These are phyloP conservation scores for Nesoenas mayeri DNA, from an alignment of 2,113 vertebrate genomes.

Conservation along the genomic window DNA sequence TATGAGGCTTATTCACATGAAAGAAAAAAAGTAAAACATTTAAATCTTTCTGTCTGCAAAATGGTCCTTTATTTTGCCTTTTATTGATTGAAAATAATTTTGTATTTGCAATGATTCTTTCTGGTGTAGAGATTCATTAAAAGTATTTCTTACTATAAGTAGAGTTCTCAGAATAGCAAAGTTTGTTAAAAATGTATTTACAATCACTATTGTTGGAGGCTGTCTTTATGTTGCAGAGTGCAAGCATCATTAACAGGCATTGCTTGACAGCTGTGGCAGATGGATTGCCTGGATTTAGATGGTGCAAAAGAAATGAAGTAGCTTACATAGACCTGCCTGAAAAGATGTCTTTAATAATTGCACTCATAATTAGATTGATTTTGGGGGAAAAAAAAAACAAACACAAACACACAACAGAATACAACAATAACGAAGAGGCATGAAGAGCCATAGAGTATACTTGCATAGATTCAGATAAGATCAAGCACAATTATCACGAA, in stretches of 20 bases:
- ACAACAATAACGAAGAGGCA: neutral
- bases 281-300: slow-evolving; percentile 71
- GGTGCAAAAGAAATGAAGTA: slow-evolving; percentile 68
- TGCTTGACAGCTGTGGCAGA: slow-evolving; percentile 68
- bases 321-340: slow-evolving; percentile 70
- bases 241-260: slow-evolving; percentile 53
- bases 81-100: slow-evolving; percentile 68
- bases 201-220: slow-evolving; percentile 36
- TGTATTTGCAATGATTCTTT: slow-evolving; percentile 73
- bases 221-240: slow-evolving; percentile 38
- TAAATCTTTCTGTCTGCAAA: slow-evolving; percentile 53
- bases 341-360: slow-evolving; percentile 74
- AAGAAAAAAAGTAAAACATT: slow-evolving; percentile 47
- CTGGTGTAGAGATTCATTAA: slow-evolving; percentile 66
- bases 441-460: neutral
- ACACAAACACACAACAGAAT: neutral
- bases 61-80: slow-evolving; percentile 47
- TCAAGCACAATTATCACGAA: neutral
- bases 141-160: slow-evolving; percentile 74
- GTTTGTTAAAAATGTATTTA: slow-evolving; percentile 58
- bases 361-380: slow-evolving; percentile 70
- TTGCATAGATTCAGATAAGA: neutral
- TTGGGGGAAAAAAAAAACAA: neutral
- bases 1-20: slow-evolving; percentile 57
- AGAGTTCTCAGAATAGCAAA: slow-evolving; percentile 74